Conservation (phyloP, 2,888 invertebrate genomes). For the Drosophila quinaria region DNA sequence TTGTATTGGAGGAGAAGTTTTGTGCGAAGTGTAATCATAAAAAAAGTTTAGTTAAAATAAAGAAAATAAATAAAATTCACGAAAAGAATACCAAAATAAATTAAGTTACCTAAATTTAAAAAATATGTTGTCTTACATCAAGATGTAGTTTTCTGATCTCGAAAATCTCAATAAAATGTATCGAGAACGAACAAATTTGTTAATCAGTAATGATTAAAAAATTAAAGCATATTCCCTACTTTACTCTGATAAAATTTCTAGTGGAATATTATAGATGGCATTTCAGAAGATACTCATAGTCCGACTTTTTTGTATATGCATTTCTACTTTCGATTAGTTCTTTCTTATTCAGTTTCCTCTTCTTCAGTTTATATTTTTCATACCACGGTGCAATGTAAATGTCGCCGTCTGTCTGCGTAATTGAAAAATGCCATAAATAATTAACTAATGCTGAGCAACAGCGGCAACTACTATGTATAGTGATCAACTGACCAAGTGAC, state of each 20-base stretch:
- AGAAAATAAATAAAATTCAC: too few relatives aligned
- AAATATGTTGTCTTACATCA: too few relatives aligned
- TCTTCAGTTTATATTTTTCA: not conserved
- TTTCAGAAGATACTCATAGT: not conserved
- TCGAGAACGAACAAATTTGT: too few relatives aligned
- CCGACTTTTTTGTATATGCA: not conserved
- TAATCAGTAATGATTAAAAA: not conserved
- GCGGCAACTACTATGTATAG: not conserved
- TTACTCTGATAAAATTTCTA: not conserved
- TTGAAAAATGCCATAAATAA: conserved; percentile 75
- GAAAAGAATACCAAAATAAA: too few relatives aligned
- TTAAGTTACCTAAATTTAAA: too few relatives aligned
- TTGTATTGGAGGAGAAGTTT: too few relatives aligned
- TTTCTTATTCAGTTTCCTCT: not conserved
- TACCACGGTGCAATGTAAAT: conserved; percentile 63
- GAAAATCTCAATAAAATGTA: too few relatives aligned
- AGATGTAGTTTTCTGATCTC: too few relatives aligned
- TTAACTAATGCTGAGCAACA: conserved; percentile 48
- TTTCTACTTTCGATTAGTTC: too few relatives aligned
- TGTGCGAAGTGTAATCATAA: too few relatives aligned
- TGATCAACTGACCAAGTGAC: conserved; percentile 13
- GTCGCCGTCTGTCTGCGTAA: conserved; percentile 75
- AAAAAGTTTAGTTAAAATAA: too few relatives aligned
- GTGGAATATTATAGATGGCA: not conserved
- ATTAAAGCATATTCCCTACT: not conserved